These are phyloP conservation scores for Drosophila asahinai DNA, from an alignment of 1,140 invertebrate genomes.

Conservation along the genomic window DNA sequence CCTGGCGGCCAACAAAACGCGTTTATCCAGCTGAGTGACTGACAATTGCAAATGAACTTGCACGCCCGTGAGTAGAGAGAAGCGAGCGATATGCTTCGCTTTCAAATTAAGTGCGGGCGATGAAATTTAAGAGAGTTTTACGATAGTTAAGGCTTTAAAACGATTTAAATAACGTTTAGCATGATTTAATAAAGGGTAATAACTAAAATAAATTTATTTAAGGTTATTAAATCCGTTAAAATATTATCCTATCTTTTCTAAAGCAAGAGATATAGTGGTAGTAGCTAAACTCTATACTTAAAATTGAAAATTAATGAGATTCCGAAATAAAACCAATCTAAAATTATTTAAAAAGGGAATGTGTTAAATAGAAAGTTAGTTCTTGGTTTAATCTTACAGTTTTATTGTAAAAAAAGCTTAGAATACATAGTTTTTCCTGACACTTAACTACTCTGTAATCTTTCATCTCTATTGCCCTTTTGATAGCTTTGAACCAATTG, in stretches of 20 bases:
- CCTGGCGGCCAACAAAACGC: conserved; percentile 44
- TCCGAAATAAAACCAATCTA: too few relatives aligned
- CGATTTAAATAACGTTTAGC: not conserved
- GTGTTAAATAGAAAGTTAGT: too few relatives aligned
- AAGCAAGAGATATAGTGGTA: too few relatives aligned
- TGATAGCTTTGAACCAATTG: not conserved
- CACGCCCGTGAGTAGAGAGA: not conserved
- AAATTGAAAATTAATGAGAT: too few relatives aligned
- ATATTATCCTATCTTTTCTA: not conserved
- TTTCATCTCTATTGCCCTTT: not conserved
- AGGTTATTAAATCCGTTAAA: not conserved
- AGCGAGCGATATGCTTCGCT: conserved; percentile 27
- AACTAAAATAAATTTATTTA: too few relatives aligned
- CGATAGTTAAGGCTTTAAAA: not conserved
- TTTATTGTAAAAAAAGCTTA: too few relatives aligned
- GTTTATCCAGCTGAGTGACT: conserved; percentile 55
- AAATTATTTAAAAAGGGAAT: too few relatives aligned
- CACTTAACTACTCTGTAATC: not conserved
- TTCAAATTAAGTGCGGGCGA: not conserved
- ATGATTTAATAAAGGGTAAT: not conserved
- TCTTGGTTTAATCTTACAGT: too few relatives aligned
- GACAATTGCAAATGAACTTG: conserved; percentile 49
- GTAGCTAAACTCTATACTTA: too few relatives aligned
- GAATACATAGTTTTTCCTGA: not conserved
- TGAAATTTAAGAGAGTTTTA: not conserved